Evolutionary conservation across 53 echinoderm and acorn worm genomes (phyloP), one percentile per base, ranked within the genome.

Genomic region (Antedon mediterranea): DNA sequence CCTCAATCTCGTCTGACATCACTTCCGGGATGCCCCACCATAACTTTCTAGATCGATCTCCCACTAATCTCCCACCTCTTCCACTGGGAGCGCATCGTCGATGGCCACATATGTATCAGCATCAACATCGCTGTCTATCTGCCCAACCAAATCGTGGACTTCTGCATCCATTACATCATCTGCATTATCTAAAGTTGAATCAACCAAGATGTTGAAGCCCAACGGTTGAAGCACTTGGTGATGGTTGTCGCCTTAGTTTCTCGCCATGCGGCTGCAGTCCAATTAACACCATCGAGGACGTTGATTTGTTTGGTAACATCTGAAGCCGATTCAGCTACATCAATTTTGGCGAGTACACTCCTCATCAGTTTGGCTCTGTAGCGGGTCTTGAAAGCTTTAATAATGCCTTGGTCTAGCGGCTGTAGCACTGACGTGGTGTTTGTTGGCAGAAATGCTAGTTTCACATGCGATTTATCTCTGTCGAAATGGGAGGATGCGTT

Each of bases 261-360:
- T 11, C 29, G 42, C 83, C 83, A 83, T 15, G 83, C 83, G 31
- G 77, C 32, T 14, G 7, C 83, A 7, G 73, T 83, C 83, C 83
- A 83, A 28, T 83, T 78, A 11, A 33, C 73, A 34, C 83, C 83
- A 31, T 83, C 83, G 7, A 83, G 72, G 13, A 77, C 73, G 31
- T 42, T 83, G 8, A 83, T 71, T 31, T 78, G 30, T 14, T 31
- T 26, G n/a, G 71, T 72, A 0, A 72, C 26, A 28, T 33, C 34
- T 14, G 83, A 72, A 28, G 76, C 80, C 0, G 80, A 23, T 26
- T 72, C 28, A 8, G 74, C 78, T 29, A 26, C 30, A 32, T 72
- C 83, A 34, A 27, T 83, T 71, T 43, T 30, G 11, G 76, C 57
- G 44, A 82, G 14, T 0, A 83, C 28, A 78, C 71, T 37, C 0